Base-by-base conservation (phyloP, 2,797 vertebrate species). In the Tragopan temminckii region DNA sequence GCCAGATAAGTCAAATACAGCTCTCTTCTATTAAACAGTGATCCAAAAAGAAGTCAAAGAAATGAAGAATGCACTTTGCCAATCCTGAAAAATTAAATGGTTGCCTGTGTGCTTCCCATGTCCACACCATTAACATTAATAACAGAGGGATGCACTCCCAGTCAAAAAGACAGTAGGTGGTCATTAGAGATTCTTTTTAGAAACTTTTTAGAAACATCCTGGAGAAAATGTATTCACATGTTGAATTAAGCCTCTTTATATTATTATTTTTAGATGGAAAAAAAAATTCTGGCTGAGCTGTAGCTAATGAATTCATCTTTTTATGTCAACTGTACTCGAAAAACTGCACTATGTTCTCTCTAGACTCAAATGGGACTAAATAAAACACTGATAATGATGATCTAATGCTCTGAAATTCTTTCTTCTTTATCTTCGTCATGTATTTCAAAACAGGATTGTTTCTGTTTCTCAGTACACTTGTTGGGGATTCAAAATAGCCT, bases 251-350 rank as follows among this genome's bases (percentile, higher is more conserved):
- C 7, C 67, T 70, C 36, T 79, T 85, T 79, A 84, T 81, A 86
- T 61, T 90, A 94, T 86, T 91, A 82, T 89, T 96, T 94, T 91
- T 80, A 85, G 76, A 86, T 67, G 2, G 3, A 46, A 53, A 88
- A 93, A 84, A 87, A 52, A 50, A 43, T 4, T 61, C 36, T 70
- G 63, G 83, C 89, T 91, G 70, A 33, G 83, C 57, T 89, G n/a
- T 12, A 72, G 80, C 77, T 95, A 95, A 95, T 72, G 74, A 93
- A 95, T 95, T 92, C 59, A 69, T 72, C 91, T 88, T 83, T 63
- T 70, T 72, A 43, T 91, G 80, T 83, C 80, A 93, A 85, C 40
- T 70, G 59, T n/a, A 81, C 59, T 91, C 81, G 81, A 93, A 93
- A 95, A 93, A 91, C 53, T 78, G 76, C 81, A 83, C 62, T 82